phyloP scores from a whole-genome alignment of 2,113 vertebrate genomes.

The Neoarius graeffei region DNA sequence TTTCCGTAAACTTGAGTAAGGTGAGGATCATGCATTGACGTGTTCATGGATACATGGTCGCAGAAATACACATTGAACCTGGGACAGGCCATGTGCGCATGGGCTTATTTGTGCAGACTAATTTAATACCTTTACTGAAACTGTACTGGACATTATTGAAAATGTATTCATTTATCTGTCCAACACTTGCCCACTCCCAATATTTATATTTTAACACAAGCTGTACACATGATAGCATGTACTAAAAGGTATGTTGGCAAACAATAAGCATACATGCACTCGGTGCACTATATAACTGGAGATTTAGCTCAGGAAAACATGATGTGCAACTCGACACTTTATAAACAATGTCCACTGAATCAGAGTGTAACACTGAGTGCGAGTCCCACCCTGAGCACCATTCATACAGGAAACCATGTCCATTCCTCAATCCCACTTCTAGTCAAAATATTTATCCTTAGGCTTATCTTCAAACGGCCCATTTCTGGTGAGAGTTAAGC shows the following conservation, averaged over 20 bases:
- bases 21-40: background rate
- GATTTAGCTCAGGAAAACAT: background rate
- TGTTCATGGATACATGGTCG: no score
- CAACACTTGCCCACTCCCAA: background rate
- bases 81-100: background rate
- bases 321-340: background rate
- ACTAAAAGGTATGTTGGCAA: background rate
- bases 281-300: background rate
- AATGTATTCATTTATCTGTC: background rate
- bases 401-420: slow-evolving; percentile 8
- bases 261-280: background rate
- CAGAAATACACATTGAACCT: background rate
- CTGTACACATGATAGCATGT: no score
- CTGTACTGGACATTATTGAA: background rate
- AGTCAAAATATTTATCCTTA: slow-evolving; percentile 13
- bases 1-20: background rate
- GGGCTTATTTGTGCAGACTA: background rate
- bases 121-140: background rate
- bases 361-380: background rate
- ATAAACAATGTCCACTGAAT: slow-evolving; percentile 4
- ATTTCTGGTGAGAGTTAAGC: slow-evolving; percentile 1
- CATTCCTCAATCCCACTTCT: slow-evolving; percentile 11
- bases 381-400: background rate
- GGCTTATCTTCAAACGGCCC: background rate
- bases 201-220: no score